Base-by-base conservation (phyloP, 2,888 invertebrate genomes). In the Catocala fraxini region DNA sequence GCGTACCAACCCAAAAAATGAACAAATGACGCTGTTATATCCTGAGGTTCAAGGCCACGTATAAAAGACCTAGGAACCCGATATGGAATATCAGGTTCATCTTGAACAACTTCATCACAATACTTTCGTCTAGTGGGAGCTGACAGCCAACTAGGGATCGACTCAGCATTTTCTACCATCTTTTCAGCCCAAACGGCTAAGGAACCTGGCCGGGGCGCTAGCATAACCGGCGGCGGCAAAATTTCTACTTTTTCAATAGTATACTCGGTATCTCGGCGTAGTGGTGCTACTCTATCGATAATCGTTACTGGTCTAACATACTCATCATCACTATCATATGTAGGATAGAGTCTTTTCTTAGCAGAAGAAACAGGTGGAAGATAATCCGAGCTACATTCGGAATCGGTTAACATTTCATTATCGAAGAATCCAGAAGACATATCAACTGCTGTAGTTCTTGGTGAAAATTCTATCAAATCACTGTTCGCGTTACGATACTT, bases 1-100 rank as follows among this genome's bases (percentile, higher is more conserved):
- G 96, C 91, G 69, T 97, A 96, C 97, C 97, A 97, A 83, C 97
- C 97, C n/a, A 96, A 86, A 81, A 96, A 97, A 34, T 96, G 95
- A 4, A 97, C 91, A 6, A 96, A 84, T 73, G 96, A 96, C 10
- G 96, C 97, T 0, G 96, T 94, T 0, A 96, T 95, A 78, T 97
- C 97, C 75, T 97, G 97, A 69, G 97, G 97, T 69, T 97, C 96
- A 7, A 97, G 92, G 6, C 97, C 97, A 73, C 96, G 92, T 72
- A 95, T 93, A 55, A 91, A 96, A 43, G 89, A 92, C 52, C 93
- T 92, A 25, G 93, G 95, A 45, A 92, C 84, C 53, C 90, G 80
- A 9, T 85, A 80, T 0, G 93, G 91, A 45, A 92, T 80, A 65
- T 93, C 92, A 0, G 93, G 90, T 65, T 93, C 92, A 34, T 89